These are phyloP conservation scores for Coptodon rendalli DNA, from an alignment of 2,113 vertebrate species.

Conservation along the genomic window DNA sequence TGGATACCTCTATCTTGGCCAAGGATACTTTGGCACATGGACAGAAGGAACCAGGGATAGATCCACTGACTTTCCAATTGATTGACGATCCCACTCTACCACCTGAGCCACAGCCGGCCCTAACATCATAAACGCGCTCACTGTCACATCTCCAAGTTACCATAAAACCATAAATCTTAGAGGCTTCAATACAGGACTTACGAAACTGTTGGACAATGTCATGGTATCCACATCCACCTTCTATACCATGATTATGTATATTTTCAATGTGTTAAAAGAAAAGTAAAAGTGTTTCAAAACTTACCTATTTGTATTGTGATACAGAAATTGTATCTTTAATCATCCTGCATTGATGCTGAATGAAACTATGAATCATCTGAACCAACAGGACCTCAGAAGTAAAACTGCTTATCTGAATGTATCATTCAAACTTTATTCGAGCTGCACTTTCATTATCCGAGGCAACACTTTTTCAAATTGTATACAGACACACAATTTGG, in stretches of 20 bases:
- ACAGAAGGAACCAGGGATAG: not conserved
- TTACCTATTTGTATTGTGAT: not conserved
- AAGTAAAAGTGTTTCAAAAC: not conserved
- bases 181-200: not conserved
- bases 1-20: not conserved
- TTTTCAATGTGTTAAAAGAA: not conserved
- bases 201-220: not conserved
- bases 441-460: not conserved
- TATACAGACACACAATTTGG: not conserved
- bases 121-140: accelerated
- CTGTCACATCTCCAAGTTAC: not conserved
- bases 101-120: not conserved
- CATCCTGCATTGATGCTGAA: not conserved
- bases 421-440: not conserved
- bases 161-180: not conserved
- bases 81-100: not conserved
- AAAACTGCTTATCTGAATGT: not conserved
- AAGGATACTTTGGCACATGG: not conserved
- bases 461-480: not conserved
- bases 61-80: not conserved
- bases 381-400: not conserved
- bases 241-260: not conserved
- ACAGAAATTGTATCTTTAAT: not conserved
- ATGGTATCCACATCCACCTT: not conserved
- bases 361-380: not conserved